phyloP scores from a whole-genome alignment of 2,797 vertebrate species.

The Cynodonichthys magdalenae region DNA sequence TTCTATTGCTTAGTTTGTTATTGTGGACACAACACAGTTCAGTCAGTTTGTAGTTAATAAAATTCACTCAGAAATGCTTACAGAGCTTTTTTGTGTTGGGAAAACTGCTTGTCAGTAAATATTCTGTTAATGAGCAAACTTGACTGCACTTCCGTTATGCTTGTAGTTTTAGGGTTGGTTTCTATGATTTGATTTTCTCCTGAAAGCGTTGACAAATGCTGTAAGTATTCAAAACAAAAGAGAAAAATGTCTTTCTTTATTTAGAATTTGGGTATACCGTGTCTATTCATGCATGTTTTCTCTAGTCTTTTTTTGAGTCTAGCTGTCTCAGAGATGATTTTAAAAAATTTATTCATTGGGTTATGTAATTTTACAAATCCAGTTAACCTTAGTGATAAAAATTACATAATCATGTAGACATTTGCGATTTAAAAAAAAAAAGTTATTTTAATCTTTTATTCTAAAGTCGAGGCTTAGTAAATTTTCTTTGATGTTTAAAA shows the following conservation, averaged over 20 bases:
- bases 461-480: slow-evolving; percentile 1
- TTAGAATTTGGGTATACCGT: no score
- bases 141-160: slow-evolving; percentile 15
- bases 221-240: slow-evolving; percentile 22
- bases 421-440: slow-evolving; percentile 3
- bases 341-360: neutral
- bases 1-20: neutral
- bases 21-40: neutral
- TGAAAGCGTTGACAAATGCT: neutral
- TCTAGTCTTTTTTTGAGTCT: neutral
- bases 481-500: neutral
- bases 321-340: neutral
- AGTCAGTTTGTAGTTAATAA: neutral
- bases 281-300: no score
- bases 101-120: neutral
- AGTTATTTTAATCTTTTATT: slow-evolving; percentile 10
- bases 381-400: neutral
- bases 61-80: neutral
- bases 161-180: neutral
- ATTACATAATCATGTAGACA: neutral
- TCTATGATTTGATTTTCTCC: neutral
- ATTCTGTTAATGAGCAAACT: slow-evolving; percentile 56
- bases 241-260: no score
- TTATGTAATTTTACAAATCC: neutral
- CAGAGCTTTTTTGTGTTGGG: neutral